Conservation (phyloP, 2,797 vertebrate species). For the Austrolebias charrua region DNA sequence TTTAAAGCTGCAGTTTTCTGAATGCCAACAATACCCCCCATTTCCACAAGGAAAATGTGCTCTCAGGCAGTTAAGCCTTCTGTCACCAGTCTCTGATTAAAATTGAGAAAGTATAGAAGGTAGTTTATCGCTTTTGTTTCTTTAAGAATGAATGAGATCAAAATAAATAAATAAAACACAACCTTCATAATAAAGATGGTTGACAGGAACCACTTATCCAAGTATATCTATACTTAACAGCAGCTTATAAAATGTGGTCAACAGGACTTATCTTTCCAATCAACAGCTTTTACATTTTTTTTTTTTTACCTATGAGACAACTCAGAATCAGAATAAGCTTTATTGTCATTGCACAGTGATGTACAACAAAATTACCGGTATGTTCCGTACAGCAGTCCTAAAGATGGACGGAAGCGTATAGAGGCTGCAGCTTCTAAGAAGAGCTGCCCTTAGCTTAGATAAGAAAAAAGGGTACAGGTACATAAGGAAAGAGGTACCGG, state of each 20-base stretch:
- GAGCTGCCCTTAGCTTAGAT: too few relatives aligned
- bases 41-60: conserved; percentile 39
- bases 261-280: not conserved
- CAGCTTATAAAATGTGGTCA: not conserved
- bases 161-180: conserved; percentile 4
- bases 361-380: too few relatives aligned
- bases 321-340: too few relatives aligned
- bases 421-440: too few relatives aligned
- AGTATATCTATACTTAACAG: not conserved
- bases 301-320: not conserved
- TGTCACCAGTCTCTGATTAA: conserved; percentile 28
- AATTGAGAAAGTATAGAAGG: conserved; percentile 15
- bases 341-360: too few relatives aligned
- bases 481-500: too few relatives aligned
- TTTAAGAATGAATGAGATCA: conserved; percentile 27
- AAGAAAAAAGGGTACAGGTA: too few relatives aligned
- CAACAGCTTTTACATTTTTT: not conserved
- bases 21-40: conserved; percentile 54
- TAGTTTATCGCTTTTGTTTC: not conserved
- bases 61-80: conserved; percentile 33
- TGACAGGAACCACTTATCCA: not conserved
- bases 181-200: not conserved
- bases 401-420: too few relatives aligned
- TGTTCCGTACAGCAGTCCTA: too few relatives aligned
- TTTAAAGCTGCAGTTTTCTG: conserved; percentile 60